Evolutionary conservation across 2,797 vertebrate genomes (phyloP).

Genomic region (Lepilemur ruficaudatus): DNA sequence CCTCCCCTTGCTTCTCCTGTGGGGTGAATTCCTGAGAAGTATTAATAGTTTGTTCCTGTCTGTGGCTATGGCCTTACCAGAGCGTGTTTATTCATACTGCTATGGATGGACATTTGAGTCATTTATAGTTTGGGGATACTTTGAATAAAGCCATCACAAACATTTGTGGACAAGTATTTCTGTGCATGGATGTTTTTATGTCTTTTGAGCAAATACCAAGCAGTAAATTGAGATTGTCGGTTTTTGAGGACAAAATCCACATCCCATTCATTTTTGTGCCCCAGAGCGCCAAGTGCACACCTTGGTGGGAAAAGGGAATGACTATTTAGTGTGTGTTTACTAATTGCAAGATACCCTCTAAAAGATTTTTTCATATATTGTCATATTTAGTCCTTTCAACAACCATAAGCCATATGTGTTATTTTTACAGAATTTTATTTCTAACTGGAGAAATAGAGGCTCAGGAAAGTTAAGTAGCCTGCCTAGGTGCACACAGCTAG

Average conservation of each 20-base stretch:
- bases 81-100: neutral
- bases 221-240: neutral
- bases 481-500: neutral
- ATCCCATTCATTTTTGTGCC: neutral
- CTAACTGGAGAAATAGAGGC: neutral
- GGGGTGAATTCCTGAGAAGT: neutral
- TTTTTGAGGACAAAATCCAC: neutral
- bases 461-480: no score
- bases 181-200: neutral
- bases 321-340: neutral
- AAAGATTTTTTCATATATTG: neutral
- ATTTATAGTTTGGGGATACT: neutral
- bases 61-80: neutral
- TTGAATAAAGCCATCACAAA: neutral
- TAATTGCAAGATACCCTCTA: neutral
- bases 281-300: neutral
- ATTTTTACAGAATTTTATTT: neutral
- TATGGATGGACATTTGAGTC: neutral
- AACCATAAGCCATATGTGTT: neutral
- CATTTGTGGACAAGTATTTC: neutral
- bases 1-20: neutral
- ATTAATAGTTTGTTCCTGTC: no score
- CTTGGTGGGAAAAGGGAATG: neutral
- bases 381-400: neutral
- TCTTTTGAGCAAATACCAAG: neutral